phyloP scores from a whole-genome alignment of 2,113 vertebrate genomes.

The Ploceus nigricollis region DNA sequence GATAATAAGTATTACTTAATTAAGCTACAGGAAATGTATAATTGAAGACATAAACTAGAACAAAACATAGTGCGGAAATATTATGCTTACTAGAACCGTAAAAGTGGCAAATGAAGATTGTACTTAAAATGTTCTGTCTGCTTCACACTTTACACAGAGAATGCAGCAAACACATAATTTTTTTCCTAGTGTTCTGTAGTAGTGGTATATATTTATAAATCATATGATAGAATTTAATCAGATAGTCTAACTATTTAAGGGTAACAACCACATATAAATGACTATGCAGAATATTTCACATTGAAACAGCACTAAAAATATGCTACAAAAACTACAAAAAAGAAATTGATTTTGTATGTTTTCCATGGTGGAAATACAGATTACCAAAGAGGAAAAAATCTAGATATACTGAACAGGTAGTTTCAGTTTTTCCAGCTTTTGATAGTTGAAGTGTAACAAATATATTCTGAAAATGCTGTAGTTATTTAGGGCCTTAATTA shows the following conservation, averaged over 20 bases:
- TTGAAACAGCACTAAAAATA: not conserved
- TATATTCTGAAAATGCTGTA: not conserved
- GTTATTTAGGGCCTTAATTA: not conserved
- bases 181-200: not conserved
- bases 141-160: not conserved
- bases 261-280: not conserved
- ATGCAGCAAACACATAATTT: not conserved
- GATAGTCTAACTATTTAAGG: not conserved
- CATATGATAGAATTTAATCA: not conserved
- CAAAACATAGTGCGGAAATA: not conserved
- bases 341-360: rapidly evolving
- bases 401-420: not conserved
- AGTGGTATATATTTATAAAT: not conserved
- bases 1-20: not conserved
- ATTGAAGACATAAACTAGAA: not conserved
- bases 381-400: not conserved
- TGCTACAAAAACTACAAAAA: not conserved
- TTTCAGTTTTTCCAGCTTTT: not conserved
- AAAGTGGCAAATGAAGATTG: not conserved
- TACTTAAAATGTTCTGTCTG: not conserved
- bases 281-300: not conserved
- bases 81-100: not conserved
- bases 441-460: not conserved
- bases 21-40: not conserved
- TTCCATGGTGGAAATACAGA: not conserved